Base-by-base conservation (phyloP, 23 tunicate species). In the Clavelina lepadiformis region DNA sequence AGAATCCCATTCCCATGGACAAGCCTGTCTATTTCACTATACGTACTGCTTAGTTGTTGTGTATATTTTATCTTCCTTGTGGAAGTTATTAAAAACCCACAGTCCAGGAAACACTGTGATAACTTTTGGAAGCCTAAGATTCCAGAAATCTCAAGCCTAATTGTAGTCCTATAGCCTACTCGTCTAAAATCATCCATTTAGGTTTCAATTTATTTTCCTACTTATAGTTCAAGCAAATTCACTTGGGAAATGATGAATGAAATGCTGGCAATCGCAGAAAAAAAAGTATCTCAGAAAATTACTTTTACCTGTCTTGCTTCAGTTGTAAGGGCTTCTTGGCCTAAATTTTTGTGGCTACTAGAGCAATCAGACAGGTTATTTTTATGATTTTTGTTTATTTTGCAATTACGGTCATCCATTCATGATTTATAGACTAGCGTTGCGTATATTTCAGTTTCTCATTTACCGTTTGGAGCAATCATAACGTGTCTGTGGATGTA, bases 201-300 rank as follows among this genome's bases (percentile, higher is more conserved):
- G n/a, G n/a, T n/a, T n/a, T n/a, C n/a, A n/a, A n/a, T n/a, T n/a
- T n/a, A n/a, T n/a, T n/a, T n/a, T n/a, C 60, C 49, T 29, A 68
- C 49, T 34, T 59, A 68, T 7, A 32, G n/a, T n/a, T n/a, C n/a
- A n/a, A n/a, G n/a, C n/a, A n/a, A 71, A 20, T 86, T 77, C 58
- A 60, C 95, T 2, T 86, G 95, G 95, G 67, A 86, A 27, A 61
- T 77, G 33, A 78, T 86, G 83, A 85, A 86, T 72, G 85, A 77
- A n/a, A 86, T 86, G 95, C 38, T 64, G 6, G 44, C 33, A 18
- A 6, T 77, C 11, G 69, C 63, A 20, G 31, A 24, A n/a, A 18
- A 35, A 34, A 21, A 63, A 34, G 35, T 81, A 7, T 34, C 61
- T 13, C 95, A 86, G 35, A 59, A 57, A 56, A 57, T 78, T 18